Conservation (phyloP, 1,140 invertebrate genomes). For the Drosophila burlai region DNA sequence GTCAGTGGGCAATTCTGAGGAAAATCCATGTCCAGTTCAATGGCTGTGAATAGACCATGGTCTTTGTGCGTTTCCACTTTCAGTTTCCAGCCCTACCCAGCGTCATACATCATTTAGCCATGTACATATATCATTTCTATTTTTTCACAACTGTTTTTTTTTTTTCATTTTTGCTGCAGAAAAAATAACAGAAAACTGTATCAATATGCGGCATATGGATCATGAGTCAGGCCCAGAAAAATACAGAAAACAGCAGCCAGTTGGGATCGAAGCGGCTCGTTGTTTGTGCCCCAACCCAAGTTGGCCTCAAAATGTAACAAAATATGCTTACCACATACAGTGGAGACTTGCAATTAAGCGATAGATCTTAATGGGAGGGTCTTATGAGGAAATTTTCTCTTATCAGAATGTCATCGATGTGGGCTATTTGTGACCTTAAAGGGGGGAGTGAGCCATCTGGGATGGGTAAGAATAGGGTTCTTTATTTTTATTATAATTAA, state of each 20-base stretch:
- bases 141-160: background rate
- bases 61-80: constrained; percentile 46
- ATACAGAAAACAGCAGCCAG: constrained; percentile 44
- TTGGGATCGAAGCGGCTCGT: constrained; percentile 18
- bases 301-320: constrained; percentile 68
- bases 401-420: constrained; percentile 3
- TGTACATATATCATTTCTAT: constrained; percentile 19
- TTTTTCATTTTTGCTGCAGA: constrained; percentile 14
- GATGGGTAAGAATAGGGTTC: background rate
- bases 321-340: constrained; percentile 50
- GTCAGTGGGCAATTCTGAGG: constrained; percentile 28
- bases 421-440: background rate
- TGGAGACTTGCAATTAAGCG: constrained; percentile 21
- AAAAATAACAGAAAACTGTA: constrained; percentile 60
- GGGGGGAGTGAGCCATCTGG: background rate
- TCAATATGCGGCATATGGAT: constrained; percentile 57
- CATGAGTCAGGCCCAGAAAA: constrained; percentile 63
- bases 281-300: constrained; percentile 53
- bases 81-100: constrained; percentile 46
- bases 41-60: constrained; percentile 33
- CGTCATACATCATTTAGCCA: constrained; percentile 60
- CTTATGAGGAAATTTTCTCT: background rate
- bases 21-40: constrained; percentile 42
- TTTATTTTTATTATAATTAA: background rate
- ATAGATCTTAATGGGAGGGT: constrained; percentile 18